Evolutionary conservation across 2,888 invertebrate species (phyloP).

Genomic region (Chrysolina oricalcia): DNA sequence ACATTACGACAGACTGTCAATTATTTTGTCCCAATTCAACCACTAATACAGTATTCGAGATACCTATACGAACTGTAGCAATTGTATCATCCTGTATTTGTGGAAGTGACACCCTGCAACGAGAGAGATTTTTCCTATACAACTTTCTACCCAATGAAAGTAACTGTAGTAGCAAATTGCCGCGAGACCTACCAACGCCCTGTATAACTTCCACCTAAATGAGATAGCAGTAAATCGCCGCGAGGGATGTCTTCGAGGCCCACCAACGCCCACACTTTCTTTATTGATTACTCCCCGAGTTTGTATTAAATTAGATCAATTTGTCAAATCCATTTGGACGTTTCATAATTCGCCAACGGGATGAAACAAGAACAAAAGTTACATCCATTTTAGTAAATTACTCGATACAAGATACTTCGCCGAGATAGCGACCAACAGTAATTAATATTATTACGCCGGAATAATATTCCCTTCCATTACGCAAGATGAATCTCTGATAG

Average conservation of each 20-base stretch:
- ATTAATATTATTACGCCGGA: constrained; percentile 52
- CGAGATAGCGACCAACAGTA: constrained; percentile 54
- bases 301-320: constrained; percentile 65
- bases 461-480: constrained; percentile 31
- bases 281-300: constrained; percentile 58
- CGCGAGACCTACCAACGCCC: too few species aligned
- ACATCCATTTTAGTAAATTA: constrained; percentile 60
- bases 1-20: too few species aligned
- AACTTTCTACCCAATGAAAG: too few species aligned
- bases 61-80: too few species aligned
- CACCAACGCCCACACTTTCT: constrained; percentile 43
- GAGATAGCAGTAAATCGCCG: background rate
- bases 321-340: constrained; percentile 64
- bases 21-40: too few species aligned
- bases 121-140: too few species aligned
- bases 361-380: constrained; percentile 60
- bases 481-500: constrained; percentile 18
- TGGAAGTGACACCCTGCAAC: too few species aligned
- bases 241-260: background rate
- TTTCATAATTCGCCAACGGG: constrained; percentile 61
- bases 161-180: too few species aligned
- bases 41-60: too few species aligned
- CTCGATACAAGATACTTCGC: constrained; percentile 59
- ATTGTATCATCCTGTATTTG: too few species aligned
- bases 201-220: too few species aligned